Base-by-base conservation (phyloP, 2,888 invertebrate species). In the Xiphydria camelus region DNA sequence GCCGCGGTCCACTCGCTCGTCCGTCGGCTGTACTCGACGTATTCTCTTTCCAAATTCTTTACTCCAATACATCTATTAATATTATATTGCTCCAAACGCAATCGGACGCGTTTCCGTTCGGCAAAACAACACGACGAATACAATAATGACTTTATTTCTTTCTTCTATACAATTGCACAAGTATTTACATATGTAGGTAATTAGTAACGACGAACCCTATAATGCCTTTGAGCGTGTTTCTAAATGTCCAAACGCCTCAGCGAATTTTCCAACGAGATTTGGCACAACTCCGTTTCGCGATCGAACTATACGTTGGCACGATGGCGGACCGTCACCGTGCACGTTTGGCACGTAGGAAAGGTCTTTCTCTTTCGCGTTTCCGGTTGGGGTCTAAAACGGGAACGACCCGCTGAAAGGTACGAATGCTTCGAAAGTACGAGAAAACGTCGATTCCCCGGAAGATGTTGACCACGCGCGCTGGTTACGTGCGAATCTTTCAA, bases 131-230 rank as follows among this genome's bases (percentile, higher is more conserved):
- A 31, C 32, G 15, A n/a, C 15, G 12, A n/a, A 33, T 15, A 33
- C 17, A 33, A 33, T 18, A 18, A 33, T 33, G 20, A 45, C 50
- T 51, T 57, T 35, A 41, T 51, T 52, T 57, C 50, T 59, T 55
- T 57, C 55, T 53, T 70, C 68, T 71, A 73, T 73, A 75, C 73
- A 74, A 74, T 72, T 74, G 69, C 70, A 73, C 70, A 72, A 68
- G 63, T 74, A 75, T 75, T 74, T 74, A 74, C 73, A 74, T 64
- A n/a, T n/a, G n/a, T n/a, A n/a, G n/a, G n/a, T n/a, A 68, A 64
- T 68, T 62, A 66, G 43, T 66, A 66, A 68, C 59, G 67, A 67
- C 60, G 60, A 64, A 59, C 57, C 61, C 65, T 69, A 68, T 49
- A 44, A 47, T 69, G 67, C 65, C 67, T 59, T 68, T 67, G 68